A percentile compares a stretch with the other conserved stretches of the same genome.
Conservation (phyloP, 2,888 invertebrate species). For the Bedellia somnulentella region DNA sequence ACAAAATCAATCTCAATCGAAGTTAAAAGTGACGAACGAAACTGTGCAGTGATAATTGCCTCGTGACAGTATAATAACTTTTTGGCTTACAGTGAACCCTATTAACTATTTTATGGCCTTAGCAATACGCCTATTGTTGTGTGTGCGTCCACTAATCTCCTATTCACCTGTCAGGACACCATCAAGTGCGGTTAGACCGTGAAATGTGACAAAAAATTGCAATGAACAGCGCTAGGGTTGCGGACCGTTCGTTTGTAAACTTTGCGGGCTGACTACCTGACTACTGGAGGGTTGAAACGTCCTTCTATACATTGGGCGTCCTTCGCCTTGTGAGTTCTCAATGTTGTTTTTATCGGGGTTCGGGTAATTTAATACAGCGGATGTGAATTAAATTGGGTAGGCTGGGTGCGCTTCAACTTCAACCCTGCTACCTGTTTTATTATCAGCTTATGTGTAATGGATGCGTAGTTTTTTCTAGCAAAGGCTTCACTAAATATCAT, state of each 20-base stretch:
- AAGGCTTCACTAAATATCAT: no score
- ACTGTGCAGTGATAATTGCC: constrained; percentile 11
- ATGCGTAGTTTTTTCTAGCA: no score
- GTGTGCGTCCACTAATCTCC: constrained; percentile 45
- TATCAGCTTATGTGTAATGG: constrained; percentile 25
- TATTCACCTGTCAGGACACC: constrained; percentile 45
- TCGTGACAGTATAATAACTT: constrained; percentile 22
- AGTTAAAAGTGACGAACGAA: no score
- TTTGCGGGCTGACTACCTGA: constrained; percentile 52
- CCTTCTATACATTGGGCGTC: constrained; percentile 37
- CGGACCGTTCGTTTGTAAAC: constrained; percentile 43
- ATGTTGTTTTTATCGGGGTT: constrained; percentile 25
- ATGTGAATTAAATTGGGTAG: constrained; percentile 58
- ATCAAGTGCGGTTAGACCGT: constrained; percentile 45
- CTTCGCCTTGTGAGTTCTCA: constrained; percentile 43
- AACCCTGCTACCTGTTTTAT: constrained; percentile 53
- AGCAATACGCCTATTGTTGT: constrained; percentile 49
- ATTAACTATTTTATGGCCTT: constrained; percentile 50
- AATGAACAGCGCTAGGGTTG: constrained; percentile 33
- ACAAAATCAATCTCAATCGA: constrained; percentile 16
- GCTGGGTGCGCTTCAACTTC: constrained; percentile 43
- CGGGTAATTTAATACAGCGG: constrained; percentile 54
- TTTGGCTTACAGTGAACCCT: constrained; percentile 23
- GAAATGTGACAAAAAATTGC: constrained; percentile 60
- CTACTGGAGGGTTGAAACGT: constrained; percentile 31